Evolutionary conservation across 2,113 vertebrate genomes (phyloP).

Genomic region (Raphicerus campestris): DNA sequence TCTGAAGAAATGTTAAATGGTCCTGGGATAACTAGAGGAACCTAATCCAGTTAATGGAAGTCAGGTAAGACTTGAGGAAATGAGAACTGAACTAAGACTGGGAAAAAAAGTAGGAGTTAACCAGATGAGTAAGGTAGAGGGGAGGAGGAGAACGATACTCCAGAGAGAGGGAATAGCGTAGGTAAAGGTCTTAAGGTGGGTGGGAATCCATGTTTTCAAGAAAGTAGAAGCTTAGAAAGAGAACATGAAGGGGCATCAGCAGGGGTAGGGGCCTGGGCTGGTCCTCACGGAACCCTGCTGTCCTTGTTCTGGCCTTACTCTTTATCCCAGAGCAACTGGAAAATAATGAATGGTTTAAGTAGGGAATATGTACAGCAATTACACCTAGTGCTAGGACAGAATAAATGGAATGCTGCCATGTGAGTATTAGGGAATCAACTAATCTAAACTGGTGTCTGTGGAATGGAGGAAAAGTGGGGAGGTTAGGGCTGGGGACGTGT

Average conservation of each 20-base stretch:
- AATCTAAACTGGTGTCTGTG: not conserved
- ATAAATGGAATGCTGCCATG: not conserved
- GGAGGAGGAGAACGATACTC: not conserved
- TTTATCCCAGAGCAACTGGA: not conserved
- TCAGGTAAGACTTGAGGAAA: not conserved
- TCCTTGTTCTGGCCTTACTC: not conserved
- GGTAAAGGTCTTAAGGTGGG: not conserved
- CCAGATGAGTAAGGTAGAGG: not conserved
- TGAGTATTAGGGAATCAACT: not conserved
- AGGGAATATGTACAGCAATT: fast-evolving
- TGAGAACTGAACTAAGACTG: not conserved
- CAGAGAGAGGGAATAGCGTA: not conserved
- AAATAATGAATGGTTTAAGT: not conserved
- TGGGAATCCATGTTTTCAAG: not conserved
- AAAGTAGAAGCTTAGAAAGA: not conserved
- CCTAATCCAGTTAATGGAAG: not conserved
- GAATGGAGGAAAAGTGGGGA: not conserved
- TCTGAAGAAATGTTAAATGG: not conserved
- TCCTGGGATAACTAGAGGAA: not conserved
- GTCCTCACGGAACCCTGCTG: not conserved
- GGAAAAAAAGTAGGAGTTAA: not conserved
- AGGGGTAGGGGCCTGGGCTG: not conserved
- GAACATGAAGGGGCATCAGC: not conserved
- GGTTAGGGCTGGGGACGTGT: not conserved
- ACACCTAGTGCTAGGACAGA: not conserved